phyloP scores from a whole-genome alignment of 2,888 invertebrate genomes.

The Salpingus planirostris region DNA sequence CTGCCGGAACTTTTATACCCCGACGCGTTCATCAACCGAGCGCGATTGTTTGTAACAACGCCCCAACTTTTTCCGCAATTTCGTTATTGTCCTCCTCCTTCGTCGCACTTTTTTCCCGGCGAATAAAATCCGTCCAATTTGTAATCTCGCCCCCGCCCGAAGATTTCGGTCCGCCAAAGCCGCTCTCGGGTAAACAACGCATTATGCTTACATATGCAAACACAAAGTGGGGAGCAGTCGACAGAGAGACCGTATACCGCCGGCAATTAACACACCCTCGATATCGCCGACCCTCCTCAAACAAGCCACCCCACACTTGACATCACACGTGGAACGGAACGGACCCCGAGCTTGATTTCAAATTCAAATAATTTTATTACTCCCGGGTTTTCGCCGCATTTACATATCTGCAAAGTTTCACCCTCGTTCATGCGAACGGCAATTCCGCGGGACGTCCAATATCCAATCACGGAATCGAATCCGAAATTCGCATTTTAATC shows the following conservation, averaged over 20 bases:
- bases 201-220: conserved; percentile 31
- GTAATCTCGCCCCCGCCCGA: neutral
- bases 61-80: conserved; percentile 12
- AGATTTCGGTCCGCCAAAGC: too few relatives aligned
- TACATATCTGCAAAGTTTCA: conserved; percentile 22
- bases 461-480: too few relatives aligned
- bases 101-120: neutral
- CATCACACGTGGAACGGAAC: conserved; percentile 19
- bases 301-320: conserved; percentile 23
- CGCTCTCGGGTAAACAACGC: conserved; percentile 21
- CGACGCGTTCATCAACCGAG: conserved; percentile 27
- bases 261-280: conserved; percentile 36
- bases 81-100: neutral
- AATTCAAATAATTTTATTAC: conserved; percentile 27
- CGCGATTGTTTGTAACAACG: conserved; percentile 14
- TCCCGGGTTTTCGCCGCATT: conserved; percentile 18
- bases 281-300: conserved; percentile 29
- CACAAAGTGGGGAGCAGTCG: conserved; percentile 22
- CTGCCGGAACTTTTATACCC: conserved; percentile 32
- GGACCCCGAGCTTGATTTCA: conserved; percentile 19
- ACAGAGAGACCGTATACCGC: conserved; percentile 25
- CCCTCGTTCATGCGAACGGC: too few relatives aligned
- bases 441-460: too few relatives aligned
- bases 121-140: neutral
- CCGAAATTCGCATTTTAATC: too few relatives aligned